Conservation (phyloP, 2,888 invertebrate genomes). For the Ganaspis brasiliensis region DNA sequence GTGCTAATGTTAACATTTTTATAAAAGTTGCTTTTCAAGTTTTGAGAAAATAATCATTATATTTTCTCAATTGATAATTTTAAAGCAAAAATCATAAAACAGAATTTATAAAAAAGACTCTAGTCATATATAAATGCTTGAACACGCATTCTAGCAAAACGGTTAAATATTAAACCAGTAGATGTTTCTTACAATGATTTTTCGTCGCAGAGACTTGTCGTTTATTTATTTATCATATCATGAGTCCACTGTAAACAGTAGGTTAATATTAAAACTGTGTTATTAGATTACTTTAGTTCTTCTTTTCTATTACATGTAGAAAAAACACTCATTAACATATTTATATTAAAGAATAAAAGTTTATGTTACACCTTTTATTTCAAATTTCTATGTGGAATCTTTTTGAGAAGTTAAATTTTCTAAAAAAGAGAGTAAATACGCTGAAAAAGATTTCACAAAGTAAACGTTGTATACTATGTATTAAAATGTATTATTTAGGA, state of each 20-base stretch:
- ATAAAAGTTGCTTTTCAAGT: constrained; percentile 39
- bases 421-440: neutral
- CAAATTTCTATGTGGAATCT: neutral
- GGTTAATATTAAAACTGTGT: constrained; percentile 69
- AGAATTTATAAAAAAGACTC: constrained; percentile 48
- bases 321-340: constrained; percentile 18
- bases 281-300: constrained; percentile 70
- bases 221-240: constrained; percentile 40
- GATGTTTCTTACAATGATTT: constrained; percentile 50
- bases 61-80: neutral
- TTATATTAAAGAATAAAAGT: neutral
- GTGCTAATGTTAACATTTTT: constrained; percentile 26
- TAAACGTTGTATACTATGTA: neutral
- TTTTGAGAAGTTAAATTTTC: too few species aligned
- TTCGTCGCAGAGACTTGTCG: constrained; percentile 24
- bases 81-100: constrained; percentile 43
- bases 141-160: constrained; percentile 11
- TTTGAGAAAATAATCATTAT: neutral
- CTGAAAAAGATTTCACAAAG: neutral
- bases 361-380: neutral
- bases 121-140: constrained; percentile 40
- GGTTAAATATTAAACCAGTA: constrained; percentile 44
- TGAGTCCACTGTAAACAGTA: constrained; percentile 41
- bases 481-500: neutral
- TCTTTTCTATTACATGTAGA: constrained; percentile 24